phyloP scores from a whole-genome alignment of 2,888 invertebrate genomes.

The Ferdinandea cuprea region DNA sequence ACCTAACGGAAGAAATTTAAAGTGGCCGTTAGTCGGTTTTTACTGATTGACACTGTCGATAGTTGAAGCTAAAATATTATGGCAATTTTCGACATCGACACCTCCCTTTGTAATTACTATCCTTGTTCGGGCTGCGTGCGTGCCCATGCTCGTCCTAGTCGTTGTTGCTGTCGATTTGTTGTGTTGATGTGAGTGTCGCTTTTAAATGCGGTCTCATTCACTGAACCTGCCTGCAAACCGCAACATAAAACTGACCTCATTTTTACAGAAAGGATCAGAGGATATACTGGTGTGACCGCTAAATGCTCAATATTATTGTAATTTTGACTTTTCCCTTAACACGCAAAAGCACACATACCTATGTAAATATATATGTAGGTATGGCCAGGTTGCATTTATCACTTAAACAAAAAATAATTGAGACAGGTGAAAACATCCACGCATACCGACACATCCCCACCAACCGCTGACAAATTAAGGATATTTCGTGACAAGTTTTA shows the following conservation, averaged over 20 bases:
- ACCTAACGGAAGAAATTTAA: constrained; percentile 57
- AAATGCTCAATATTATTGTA: constrained; percentile 54
- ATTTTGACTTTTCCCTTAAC: not conserved
- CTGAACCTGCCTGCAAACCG: constrained; percentile 17
- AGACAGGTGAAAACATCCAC: not conserved
- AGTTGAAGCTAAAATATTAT: constrained; percentile 64
- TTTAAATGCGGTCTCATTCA: constrained; percentile 61
- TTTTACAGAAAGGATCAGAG: constrained; percentile 38
- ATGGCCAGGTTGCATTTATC: not conserved
- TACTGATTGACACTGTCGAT: constrained; percentile 68
- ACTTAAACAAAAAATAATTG: not conserved
- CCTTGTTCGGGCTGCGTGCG: constrained; percentile 37
- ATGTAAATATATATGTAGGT: not conserved
- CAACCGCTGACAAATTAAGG: constrained; percentile 62
- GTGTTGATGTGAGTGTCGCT: constrained; percentile 19
- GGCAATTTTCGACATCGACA: constrained; percentile 65
- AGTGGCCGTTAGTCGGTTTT: constrained; percentile 67
- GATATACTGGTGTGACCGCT: constrained; percentile 34
- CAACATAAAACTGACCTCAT: constrained; percentile 40
- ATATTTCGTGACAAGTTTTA: constrained; percentile 72
- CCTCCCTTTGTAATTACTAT: constrained; percentile 55
- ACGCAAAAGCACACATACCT: not conserved
- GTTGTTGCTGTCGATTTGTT: not conserved
- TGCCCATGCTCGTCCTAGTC: constrained; percentile 9
- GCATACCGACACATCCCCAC: not conserved